Conservation (phyloP, 2,888 invertebrate genomes). For the Molorchus minor region DNA sequence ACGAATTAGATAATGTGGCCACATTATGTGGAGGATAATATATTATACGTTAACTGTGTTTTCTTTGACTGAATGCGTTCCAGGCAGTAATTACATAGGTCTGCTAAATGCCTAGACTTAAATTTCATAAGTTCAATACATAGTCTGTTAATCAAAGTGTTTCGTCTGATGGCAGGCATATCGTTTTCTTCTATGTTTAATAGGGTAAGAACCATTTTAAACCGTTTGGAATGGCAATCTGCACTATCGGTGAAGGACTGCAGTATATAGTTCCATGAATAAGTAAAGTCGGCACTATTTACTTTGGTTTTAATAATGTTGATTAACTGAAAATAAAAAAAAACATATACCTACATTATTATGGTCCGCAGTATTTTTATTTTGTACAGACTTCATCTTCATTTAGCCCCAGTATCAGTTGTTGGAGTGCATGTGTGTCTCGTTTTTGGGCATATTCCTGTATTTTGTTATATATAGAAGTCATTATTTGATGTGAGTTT, state of each 20-base stretch:
- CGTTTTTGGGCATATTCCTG: constrained; percentile 51
- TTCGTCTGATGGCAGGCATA: constrained; percentile 56
- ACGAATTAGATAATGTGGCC: too few species aligned
- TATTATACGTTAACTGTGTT: constrained; percentile 29
- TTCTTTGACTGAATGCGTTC: constrained; percentile 66
- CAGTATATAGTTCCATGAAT: constrained; percentile 56
- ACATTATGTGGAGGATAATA: not conserved
- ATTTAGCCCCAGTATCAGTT: constrained; percentile 42
- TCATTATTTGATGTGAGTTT: constrained; percentile 26
- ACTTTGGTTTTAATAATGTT: constrained; percentile 46
- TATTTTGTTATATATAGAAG: constrained; percentile 45
- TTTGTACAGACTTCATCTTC: constrained; percentile 45
- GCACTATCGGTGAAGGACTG: constrained; percentile 49
- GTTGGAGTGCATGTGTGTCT: constrained; percentile 45
- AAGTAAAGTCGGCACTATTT: constrained; percentile 47
- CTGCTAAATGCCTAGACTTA: constrained; percentile 64
- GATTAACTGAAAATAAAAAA: constrained; percentile 45
- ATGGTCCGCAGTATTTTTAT: not conserved
- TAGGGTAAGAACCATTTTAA: constrained; percentile 50
- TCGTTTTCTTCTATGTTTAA: constrained; percentile 52
- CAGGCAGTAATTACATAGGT: constrained; percentile 67
- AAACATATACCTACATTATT: constrained; percentile 13
- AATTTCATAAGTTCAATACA: constrained; percentile 65
- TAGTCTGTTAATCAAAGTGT: constrained; percentile 65
- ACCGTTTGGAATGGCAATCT: constrained; percentile 52